phyloP scores from a whole-genome alignment of 92 coral and sea anemone genomes.

The Phenganax subtilis region DNA sequence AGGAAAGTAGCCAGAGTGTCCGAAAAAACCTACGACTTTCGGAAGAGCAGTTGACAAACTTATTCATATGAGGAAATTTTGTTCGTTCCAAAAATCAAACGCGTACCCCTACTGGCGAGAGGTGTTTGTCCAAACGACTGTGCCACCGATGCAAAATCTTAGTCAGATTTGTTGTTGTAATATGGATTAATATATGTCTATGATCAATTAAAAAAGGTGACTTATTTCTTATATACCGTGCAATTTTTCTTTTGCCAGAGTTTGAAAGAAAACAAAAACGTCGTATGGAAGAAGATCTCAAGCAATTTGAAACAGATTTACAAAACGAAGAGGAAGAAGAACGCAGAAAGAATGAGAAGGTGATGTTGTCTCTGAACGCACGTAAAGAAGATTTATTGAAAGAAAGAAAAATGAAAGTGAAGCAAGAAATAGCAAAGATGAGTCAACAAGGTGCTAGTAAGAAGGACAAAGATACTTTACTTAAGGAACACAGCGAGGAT shows the following conservation, averaged over 20 bases:
- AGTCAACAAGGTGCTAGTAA: conserved; percentile 82
- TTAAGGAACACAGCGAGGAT: conserved; percentile 96
- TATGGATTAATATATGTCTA: too few species aligned
- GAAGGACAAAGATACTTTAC: conserved; percentile 82
- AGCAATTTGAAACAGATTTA: conserved; percentile 64
- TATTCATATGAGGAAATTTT: too few species aligned
- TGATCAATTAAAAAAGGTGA: too few species aligned
- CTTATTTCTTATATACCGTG: neutral
- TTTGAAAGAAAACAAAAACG: conserved; percentile 52
- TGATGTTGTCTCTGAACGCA: conserved; percentile 82
- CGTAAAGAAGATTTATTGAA: conserved; percentile 89
- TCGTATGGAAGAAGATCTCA: conserved; percentile 60
- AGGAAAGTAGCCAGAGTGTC: too few species aligned
- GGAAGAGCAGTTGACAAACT: too few species aligned
- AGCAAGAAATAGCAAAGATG: conserved; percentile 86
- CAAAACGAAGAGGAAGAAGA: conserved; percentile 72
- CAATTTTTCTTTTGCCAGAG: conserved; percentile 19
- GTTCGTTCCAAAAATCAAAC: too few species aligned
- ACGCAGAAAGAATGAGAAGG: conserved; percentile 90
- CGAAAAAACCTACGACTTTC: too few species aligned
- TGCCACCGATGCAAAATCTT: too few species aligned
- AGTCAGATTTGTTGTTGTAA: too few species aligned
- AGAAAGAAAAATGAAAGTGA: conserved; percentile 87
- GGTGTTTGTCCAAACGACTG: too few species aligned
- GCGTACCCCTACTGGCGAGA: too few species aligned